Evolutionary conservation across 2,113 vertebrate species (phyloP).

Genomic region (Sclerurus mexicanus): DNA sequence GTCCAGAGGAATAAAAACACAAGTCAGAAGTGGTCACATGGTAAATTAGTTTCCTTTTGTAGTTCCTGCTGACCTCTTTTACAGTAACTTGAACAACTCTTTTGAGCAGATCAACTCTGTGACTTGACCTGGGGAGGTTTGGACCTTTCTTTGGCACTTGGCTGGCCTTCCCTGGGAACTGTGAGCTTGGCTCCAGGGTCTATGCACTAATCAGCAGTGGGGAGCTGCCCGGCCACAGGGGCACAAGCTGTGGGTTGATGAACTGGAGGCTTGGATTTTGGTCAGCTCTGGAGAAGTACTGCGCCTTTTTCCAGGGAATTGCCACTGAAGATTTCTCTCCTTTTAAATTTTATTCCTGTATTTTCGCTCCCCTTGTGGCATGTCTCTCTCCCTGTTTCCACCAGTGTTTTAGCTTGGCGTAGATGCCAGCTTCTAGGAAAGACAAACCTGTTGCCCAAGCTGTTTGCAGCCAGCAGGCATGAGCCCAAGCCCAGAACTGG

Average conservation of each 20-base stretch:
- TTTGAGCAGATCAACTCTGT: accelerated
- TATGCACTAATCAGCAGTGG: background rate
- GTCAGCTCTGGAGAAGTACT: background rate
- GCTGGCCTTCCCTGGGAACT: background rate
- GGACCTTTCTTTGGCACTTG: background rate
- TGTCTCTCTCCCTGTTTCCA: background rate
- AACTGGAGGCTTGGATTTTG: background rate
- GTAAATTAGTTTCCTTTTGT: background rate
- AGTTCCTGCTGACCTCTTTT: background rate
- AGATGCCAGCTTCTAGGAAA: background rate
- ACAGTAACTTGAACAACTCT: background rate
- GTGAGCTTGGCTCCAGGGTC: background rate
- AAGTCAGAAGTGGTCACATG: background rate
- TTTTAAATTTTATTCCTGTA: background rate
- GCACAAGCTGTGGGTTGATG: background rate
- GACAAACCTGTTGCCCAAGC: background rate
- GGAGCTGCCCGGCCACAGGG: background rate
- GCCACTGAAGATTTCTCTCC: background rate
- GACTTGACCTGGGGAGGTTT: background rate
- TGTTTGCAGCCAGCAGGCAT: background rate
- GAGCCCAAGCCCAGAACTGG: background rate
- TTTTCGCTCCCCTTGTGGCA: background rate
- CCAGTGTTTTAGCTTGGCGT: background rate
- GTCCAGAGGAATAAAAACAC: background rate
- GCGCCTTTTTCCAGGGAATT: background rate